Percentiles rank a stretch among this genome's conserved stretches.
Conservation (phyloP, 1,140 invertebrate genomes). For the Probaryconus sp. region DNA sequence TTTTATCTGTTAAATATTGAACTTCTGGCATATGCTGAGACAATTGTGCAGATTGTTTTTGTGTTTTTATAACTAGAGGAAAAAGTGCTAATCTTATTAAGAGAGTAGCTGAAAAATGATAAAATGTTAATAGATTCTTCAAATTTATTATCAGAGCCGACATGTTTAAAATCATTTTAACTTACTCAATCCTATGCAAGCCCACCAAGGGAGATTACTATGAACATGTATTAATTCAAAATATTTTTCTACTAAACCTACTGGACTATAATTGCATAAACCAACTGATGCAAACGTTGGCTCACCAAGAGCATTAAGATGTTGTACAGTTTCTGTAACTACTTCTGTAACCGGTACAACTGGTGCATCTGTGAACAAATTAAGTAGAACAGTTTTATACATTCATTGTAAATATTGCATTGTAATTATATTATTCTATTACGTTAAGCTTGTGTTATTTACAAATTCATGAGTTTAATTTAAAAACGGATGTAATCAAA, state of each 20-base stretch:
- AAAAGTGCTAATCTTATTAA: slow-evolving; percentile 86
- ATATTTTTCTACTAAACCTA: slow-evolving; percentile 87
- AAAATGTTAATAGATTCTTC: too few relatives aligned
- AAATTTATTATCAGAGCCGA: too few relatives aligned
- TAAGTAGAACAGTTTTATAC: too few relatives aligned
- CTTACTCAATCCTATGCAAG: slow-evolving; percentile 85
- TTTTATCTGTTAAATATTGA: slow-evolving; percentile 87
- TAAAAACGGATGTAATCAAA: too few relatives aligned
- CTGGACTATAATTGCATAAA: slow-evolving; percentile 80
- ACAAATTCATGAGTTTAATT: too few relatives aligned
- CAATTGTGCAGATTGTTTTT: slow-evolving; percentile 88
- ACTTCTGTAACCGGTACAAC: too few relatives aligned
- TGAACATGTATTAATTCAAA: slow-evolving; percentile 90
- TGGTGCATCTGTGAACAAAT: slow-evolving; percentile 46
- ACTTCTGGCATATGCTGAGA: slow-evolving; percentile 90
- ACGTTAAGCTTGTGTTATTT: too few relatives aligned
- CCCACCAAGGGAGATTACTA: slow-evolving; percentile 93
- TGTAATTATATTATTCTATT: too few relatives aligned
- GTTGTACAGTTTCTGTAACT: slow-evolving; percentile 34
- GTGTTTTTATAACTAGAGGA: slow-evolving; percentile 88
- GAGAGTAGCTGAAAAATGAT: slow-evolving; percentile 84
- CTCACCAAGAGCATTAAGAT: slow-evolving; percentile 41
- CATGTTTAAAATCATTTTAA: too few relatives aligned
- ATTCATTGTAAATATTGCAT: too few relatives aligned
- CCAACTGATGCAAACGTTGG: slow-evolving; percentile 46